phyloP scores from a whole-genome alignment of 2,888 invertebrate species.

The Drosophila mulleri region DNA sequence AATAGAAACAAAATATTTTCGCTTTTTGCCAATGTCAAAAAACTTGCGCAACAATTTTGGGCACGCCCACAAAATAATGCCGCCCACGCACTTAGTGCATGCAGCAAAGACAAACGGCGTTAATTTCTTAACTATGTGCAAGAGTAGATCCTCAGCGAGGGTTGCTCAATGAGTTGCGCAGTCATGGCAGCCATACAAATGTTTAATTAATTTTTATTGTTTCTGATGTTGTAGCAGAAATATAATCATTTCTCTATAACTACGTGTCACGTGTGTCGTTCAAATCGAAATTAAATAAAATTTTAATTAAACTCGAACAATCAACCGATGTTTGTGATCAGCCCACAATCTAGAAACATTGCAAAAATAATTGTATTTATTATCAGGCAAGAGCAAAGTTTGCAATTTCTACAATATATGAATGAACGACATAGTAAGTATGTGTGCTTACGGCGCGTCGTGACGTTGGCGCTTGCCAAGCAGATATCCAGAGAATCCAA shows the following conservation, averaged over 20 bases:
- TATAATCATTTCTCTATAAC: not conserved
- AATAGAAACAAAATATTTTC: not conserved
- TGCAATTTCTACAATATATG: constrained; percentile 2
- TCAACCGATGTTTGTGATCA: not conserved
- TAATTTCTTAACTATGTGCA: constrained; percentile 65
- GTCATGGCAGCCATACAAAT: not conserved
- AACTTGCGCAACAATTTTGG: constrained; percentile 31
- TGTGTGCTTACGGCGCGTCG: not conserved
- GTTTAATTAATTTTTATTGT: not conserved
- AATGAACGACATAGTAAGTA: not conserved
- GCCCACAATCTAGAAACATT: not conserved
- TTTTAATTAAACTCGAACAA: not conserved
- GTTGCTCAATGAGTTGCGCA: constrained; percentile 12
- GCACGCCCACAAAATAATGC: not conserved
- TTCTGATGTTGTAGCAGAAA: not conserved
- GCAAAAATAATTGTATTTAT: constrained; percentile 5
- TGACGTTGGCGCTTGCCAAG: not conserved
- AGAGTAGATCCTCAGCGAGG: constrained; percentile 18
- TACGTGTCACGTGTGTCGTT: not conserved
- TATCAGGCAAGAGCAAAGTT: not conserved
- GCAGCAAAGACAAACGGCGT: constrained; percentile 60
- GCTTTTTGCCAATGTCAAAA: constrained; percentile 18
- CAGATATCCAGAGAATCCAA: not conserved
- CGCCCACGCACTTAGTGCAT: constrained; percentile 14
- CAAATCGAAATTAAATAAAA: not conserved